phyloP scores from a whole-genome alignment of 2,797 vertebrate species.

The Hoplostethus atlanticus region DNA sequence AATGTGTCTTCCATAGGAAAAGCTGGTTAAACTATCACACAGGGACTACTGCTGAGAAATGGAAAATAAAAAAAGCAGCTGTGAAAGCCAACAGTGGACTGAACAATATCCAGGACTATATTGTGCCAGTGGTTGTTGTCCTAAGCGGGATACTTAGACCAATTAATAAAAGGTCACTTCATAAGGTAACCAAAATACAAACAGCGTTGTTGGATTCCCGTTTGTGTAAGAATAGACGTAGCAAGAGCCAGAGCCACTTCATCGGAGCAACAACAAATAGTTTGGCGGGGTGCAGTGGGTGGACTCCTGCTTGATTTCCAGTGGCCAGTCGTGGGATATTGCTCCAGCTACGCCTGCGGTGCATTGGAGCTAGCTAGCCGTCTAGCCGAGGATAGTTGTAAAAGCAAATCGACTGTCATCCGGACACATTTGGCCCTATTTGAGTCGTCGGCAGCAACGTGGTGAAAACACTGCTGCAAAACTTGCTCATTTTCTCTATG shows the following conservation, averaged over 20 bases:
- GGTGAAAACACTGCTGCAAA: slow-evolving; percentile 22
- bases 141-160: slow-evolving; percentile 8
- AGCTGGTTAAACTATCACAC: too few relatives aligned
- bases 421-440: slow-evolving; percentile 30
- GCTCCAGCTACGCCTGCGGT: slow-evolving; percentile 3
- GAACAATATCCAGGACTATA: background rate
- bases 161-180: slow-evolving; percentile 46
- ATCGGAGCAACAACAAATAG: slow-evolving; percentile 54
- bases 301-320: slow-evolving; percentile 23
- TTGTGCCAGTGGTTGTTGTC: background rate
- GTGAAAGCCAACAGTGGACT: background rate
- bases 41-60: background rate
- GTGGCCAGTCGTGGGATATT: slow-evolving; percentile 16
- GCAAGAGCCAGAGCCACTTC: slow-evolving; percentile 48
- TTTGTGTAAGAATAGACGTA: slow-evolving; percentile 64
- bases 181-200: slow-evolving; percentile 62
- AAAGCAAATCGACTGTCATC: slow-evolving; percentile 18
- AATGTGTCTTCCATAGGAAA: slow-evolving; percentile 3
- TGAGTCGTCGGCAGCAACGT: slow-evolving; percentile 25
- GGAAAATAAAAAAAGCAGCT: background rate
- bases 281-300: slow-evolving; percentile 61
- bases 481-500: background rate
- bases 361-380: slow-evolving; percentile 13
- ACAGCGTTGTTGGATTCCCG: slow-evolving; percentile 57
- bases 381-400: background rate